Base-by-base conservation (phyloP, 2,888 invertebrate species). In the Lumbricus terrestris region DNA sequence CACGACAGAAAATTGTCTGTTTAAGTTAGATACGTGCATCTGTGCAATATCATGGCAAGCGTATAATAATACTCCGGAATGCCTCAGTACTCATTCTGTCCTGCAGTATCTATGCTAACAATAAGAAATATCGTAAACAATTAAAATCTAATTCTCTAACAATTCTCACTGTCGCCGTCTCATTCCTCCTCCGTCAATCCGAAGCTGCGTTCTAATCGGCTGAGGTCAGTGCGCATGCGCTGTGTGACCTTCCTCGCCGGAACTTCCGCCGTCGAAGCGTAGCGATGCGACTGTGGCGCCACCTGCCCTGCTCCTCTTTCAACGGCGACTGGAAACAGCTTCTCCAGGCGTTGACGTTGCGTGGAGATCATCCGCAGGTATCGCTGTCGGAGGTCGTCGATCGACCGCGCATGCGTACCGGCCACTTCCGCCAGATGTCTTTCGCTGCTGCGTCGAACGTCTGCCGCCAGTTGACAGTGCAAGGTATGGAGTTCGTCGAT, bases 401-500 rank as follows among this genome's bases (percentile, higher is more conserved):
- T 23, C 35, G 34, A 15, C 85, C 20, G 85, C 37, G 35, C 85
- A 34, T 85, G 85, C 85, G 35, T 16, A 18, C 85, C 8, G 15
- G 85, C 34, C 16, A 85, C 85, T 34, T 85, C 18, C 35, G 85
- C 85, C 8, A 85, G 35, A 18, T 85, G 85, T 37, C 37, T 34
- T 20, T 34, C 85, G 85, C 85, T 37, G 35, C n/a, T 85, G 1
- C 85, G 85, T 18, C 85, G 85, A 2, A 85, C 85, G 18, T 85
- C 85, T 1, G 85, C 85, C 35, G n/a, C 85, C 85, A 37, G 29
- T 37, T 85, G 85, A 37, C 85, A 85, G 85, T 85, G 85, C 85
- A 85, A 37, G 20, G 85, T 85, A 37, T 85, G 85, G 35, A 85
- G 85, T 37, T 85, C 85, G 85, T 85, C 85, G 34, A 85, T 85